Base-by-base conservation (phyloP, 2,888 invertebrate genomes). In the Mimachlamys varia region DNA sequence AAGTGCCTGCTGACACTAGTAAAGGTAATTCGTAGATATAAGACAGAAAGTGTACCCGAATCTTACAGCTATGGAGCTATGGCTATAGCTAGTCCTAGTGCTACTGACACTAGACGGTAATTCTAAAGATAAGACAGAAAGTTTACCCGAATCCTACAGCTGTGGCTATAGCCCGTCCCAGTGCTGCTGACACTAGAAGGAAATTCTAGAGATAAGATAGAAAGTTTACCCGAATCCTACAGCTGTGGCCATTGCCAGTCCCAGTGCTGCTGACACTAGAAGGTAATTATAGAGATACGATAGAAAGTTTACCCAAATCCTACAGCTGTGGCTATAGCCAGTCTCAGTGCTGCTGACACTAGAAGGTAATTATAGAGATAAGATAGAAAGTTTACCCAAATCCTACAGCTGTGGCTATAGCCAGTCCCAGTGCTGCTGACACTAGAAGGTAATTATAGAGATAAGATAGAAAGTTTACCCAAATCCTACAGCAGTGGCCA, bases 401-500 rank as follows among this genome's bases (percentile, higher is more conserved):
- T 19, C 97, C 97, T 33, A 97, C 96, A 44, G 97, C 97, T 44
- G 97, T 97, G 62, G 97, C 98, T 27, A 99, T 98, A 0, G 99
- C 98, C 37, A 99, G 97, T 0, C 99, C 99, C 88, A 99, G 97
- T 5, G 99, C 98, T 0, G 99, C 99, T 0, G 99, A 99, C 97
- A 44, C 44, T 44, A 44, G 44, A 17, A 13, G 53, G 53, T 53
- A 1, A 53, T 19, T 19, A 3, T 58, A 22, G 22, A 19, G 58
- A n/a, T 10, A 19, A 58, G 58, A 58, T 58, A 58, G n/a, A 17
- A 89, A 1, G 5, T 53, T 53, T 93, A 96, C 95, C 97, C 97
- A 95, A 97, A 97, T 19, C 97, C 97, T 33, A 97, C 96, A 44
- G 97, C 97, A 49, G 97, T 97, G 62, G 97, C 98, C 27, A 99